Conservation (phyloP, 2,888 invertebrate genomes). For the Corbicula japonica region DNA sequence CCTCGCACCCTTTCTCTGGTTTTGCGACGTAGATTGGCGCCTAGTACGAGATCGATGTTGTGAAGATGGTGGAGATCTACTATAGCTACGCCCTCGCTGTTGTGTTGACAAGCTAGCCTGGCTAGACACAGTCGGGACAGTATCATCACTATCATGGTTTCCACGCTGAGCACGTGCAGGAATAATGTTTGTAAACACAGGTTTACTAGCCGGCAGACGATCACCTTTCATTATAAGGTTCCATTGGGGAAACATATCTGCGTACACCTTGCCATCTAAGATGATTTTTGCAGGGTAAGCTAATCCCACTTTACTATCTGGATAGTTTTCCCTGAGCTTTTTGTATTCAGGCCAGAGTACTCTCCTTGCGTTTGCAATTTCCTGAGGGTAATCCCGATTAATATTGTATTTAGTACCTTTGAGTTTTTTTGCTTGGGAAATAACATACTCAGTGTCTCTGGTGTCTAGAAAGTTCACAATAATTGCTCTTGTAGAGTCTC, state of each 20-base stretch:
- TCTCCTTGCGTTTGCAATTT: constrained; percentile 1
- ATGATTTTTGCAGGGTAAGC: constrained; percentile 13
- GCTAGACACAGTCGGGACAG: no score
- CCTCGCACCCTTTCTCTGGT: no score
- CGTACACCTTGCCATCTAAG: not conserved
- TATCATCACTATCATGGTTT: no score
- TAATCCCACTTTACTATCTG: not conserved
- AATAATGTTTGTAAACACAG: no score
- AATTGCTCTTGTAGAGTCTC: constrained; percentile 9
- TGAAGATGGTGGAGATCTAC: no score
- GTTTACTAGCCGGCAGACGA: no score
- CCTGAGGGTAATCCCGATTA: not conserved
- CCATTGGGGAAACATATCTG: constrained; percentile 9
- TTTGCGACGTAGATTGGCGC: no score
- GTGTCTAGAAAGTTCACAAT: constrained; percentile 2
- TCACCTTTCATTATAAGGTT: not conserved
- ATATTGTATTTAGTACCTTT: not conserved
- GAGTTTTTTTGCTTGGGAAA: constrained; percentile 14
- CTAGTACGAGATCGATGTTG: no score
- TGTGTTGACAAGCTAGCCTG: no score
- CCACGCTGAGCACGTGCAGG: no score
- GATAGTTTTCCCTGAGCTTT: not conserved
- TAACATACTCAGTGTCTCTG: constrained; percentile 13
- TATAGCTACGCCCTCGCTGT: no score
- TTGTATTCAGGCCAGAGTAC: not conserved